These are phyloP conservation scores for Onthophagus sagittarius DNA, from an alignment of 2,888 invertebrate species.

Conservation along the genomic window DNA sequence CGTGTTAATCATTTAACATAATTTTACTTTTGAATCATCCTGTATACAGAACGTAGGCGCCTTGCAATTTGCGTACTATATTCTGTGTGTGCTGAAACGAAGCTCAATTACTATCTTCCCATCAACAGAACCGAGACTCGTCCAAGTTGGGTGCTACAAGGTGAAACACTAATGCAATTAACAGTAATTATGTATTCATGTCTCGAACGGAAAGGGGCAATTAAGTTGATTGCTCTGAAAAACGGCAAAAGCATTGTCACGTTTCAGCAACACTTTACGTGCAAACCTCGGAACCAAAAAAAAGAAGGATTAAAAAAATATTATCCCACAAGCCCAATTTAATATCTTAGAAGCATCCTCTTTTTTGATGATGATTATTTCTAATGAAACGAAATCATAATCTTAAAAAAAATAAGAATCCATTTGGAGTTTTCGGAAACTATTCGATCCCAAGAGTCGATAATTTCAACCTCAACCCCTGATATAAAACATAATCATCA, in stretches of 20 bases:
- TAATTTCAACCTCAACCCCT: not conserved
- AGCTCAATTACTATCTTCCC: not conserved
- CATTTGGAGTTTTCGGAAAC: not conserved
- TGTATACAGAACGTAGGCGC: not conserved
- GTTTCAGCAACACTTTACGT: constrained; percentile 10
- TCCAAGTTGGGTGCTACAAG: not conserved
- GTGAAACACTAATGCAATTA: constrained; percentile 20
- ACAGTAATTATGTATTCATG: constrained; percentile 25
- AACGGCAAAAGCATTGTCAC: constrained; percentile 22
- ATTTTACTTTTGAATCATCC: not conserved
- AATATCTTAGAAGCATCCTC: no score
- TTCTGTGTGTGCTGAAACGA: not conserved
- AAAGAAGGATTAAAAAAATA: no score
- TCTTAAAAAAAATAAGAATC: not conserved
- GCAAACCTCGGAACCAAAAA: not conserved
- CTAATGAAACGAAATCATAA: not conserved
- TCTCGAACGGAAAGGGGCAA: constrained; percentile 22
- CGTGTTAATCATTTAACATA: no score
- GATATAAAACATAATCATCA: constrained; percentile 3
- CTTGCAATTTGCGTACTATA: not conserved
- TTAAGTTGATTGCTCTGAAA: constrained; percentile 22
- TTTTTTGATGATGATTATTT: not conserved
- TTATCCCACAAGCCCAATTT: no score
- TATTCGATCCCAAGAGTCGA: not conserved
- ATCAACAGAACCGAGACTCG: not conserved